Conservation (phyloP, 2,797 vertebrate genomes). For the Tapirus indicus region DNA sequence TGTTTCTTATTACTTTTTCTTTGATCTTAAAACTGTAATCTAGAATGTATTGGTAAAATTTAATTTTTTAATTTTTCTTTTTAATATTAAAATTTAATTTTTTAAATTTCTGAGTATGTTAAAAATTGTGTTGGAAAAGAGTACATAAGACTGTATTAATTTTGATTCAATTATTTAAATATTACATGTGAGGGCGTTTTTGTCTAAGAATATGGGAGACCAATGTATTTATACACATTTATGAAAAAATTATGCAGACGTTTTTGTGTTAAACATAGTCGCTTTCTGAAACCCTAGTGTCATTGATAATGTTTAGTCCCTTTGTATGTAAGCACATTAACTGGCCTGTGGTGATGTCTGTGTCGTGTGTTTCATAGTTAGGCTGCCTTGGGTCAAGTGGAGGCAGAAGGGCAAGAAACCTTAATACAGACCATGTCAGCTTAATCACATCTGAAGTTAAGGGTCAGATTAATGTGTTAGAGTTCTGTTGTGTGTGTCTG, state of each 20-base stretch:
- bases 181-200: conserved; percentile 21
- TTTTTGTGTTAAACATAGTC: not conserved
- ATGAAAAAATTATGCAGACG: not conserved
- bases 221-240: conserved; percentile 61
- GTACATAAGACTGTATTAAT: not conserved
- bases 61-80: conserved; percentile 34
- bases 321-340: not conserved
- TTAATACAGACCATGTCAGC: conserved; percentile 72
- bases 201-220: conserved; percentile 49
- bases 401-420: conserved; percentile 44
- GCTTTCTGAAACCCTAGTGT: conserved; percentile 18
- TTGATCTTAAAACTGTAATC: conserved; percentile 47
- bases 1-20: conserved; percentile 36
- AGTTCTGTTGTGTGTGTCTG: conserved; percentile 61
- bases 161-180: conserved; percentile 63
- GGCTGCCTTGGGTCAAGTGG: conserved; percentile 8
- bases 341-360: not conserved
- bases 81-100: not conserved
- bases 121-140: conserved; percentile 62
- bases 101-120: conserved; percentile 39
- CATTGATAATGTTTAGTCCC: not conserved
- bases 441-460: conserved; percentile 55
- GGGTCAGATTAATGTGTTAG: not conserved
- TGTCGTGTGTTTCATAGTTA: not conserved
- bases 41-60: conserved; percentile 50